These are phyloP conservation scores for Arrhamphus sclerolepis DNA, from an alignment of 2,797 vertebrate genomes.

Conservation along the genomic window DNA sequence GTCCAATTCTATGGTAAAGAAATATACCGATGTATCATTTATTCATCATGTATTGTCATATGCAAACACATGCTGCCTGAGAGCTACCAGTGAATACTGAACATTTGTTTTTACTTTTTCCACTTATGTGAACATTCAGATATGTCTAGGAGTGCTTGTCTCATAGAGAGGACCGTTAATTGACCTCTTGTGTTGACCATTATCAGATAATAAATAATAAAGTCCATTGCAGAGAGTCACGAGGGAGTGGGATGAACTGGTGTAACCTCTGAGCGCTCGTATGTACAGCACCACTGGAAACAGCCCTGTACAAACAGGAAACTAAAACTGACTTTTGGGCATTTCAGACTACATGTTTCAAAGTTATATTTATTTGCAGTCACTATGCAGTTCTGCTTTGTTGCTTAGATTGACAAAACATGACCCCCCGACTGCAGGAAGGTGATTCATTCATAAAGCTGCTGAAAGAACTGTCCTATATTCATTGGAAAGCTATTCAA, in stretches of 20 bases:
- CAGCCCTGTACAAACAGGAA: not conserved
- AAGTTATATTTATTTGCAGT: no score
- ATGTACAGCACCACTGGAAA: not conserved
- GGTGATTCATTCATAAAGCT: not conserved
- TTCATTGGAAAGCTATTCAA: no score
- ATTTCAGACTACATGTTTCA: no score
- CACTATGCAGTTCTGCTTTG: no score
- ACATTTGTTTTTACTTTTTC: slow-evolving; percentile 10
- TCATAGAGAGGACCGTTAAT: slow-evolving; percentile 28
- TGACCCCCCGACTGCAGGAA: not conserved
- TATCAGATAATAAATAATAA: slow-evolving; percentile 35
- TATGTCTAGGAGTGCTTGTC: not conserved
- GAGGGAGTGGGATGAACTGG: not conserved
- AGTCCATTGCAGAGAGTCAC: not conserved
- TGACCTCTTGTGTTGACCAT: slow-evolving; percentile 12
- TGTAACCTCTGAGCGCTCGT: slow-evolving; percentile 21
- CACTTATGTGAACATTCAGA: slow-evolving; percentile 5
- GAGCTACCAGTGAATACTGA: not conserved
- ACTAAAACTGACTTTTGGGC: no score
- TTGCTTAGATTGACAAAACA: no score
- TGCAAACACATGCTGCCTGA: not conserved
- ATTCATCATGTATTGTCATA: not conserved
- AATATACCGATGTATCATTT: no score
- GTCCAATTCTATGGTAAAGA: no score
- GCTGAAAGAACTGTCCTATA: slow-evolving; percentile 1